Base-by-base conservation (phyloP, 1,140 invertebrate species). In the Drosophila kepulauana region DNA sequence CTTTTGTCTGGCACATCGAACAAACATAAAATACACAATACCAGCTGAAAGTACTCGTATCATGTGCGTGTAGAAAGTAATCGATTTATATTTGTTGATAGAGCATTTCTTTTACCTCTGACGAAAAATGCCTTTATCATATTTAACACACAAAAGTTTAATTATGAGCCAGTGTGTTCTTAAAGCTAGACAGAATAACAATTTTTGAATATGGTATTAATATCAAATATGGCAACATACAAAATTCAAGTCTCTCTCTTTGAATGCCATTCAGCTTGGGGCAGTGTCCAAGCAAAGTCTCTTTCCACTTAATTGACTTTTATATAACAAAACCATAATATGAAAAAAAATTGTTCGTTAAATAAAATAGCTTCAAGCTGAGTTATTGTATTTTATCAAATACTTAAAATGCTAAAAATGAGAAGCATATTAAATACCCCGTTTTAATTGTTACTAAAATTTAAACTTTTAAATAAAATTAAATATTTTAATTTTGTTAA, bases 301-400 rank as follows among this genome's bases (percentile, higher is more conserved):
- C 64, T 7, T 41, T 13, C 15, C 5, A 52, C 58, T 43, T 70
- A 75, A 75, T 75, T 70, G 66, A 63, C 72, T 63, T 75, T 63
- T 75, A 41, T 75, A 41, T 58, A 16, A 15, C 20, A 59, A 65
- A 68, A 66, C 41, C 43, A 59, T 54, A 49, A 68, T 13, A 61
- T 25, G 25, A 20, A 69, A 67, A 67, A 46, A 62, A 38, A 4
- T 43, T 58, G 43, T 49, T 43, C 16, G 79, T 81, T 33, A 54
- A 82, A 61, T 61, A 13, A 46, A 74, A 81, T 65, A 78, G 77
- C 82, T 52, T 67, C 43, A 38, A 30, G 75, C 51, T n/a, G 46
- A 56, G 49, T 65, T 52, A 38, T 59, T 33, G 41, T n/a, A 33
- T 61, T 58, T 75, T 28, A 48, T 68, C 43, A 57, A 48, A 63